Percentiles rank a stretch among this genome's conserved stretches.
phyloP scores from a whole-genome alignment of 2,888 invertebrate genomes.

The Argyresthia goedartella region DNA sequence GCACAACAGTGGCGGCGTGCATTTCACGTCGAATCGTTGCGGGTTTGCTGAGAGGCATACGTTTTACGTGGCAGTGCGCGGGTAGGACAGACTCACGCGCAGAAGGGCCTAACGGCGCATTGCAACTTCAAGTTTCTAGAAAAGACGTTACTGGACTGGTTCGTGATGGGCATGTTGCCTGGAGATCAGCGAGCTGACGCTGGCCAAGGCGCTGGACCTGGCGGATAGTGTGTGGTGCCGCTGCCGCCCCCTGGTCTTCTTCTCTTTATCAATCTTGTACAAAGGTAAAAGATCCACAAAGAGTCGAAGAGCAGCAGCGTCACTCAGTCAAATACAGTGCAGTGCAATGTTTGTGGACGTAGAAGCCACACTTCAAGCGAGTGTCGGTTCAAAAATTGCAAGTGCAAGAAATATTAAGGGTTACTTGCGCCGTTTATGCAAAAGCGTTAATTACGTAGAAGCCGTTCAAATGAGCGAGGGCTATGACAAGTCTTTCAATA shows the following conservation, averaged over 20 bases:
- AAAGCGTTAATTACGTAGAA: conserved; percentile 7
- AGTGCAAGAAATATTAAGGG: conserved; percentile 16
- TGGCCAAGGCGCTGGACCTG: conserved; percentile 6
- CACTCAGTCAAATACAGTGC: not conserved
- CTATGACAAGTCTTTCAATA: conserved; percentile 14
- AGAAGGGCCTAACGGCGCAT: conserved; percentile 8
- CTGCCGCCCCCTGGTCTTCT: not conserved
- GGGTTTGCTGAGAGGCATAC: conserved; percentile 7
- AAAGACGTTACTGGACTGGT: conserved; percentile 6
- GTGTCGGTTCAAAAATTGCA: conserved; percentile 15
- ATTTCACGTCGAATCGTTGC: conserved; percentile 9
- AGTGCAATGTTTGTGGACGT: conserved; percentile 17
- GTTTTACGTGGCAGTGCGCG: conserved; percentile 6
- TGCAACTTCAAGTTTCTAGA: conserved; percentile 7
- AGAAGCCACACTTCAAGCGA: conserved; percentile 14
- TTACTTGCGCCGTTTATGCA: conserved; percentile 15
- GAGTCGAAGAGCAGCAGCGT: not conserved
- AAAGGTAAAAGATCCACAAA: not conserved
- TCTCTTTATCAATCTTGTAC: no score
- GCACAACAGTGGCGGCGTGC: no score
- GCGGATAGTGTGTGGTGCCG: not conserved
- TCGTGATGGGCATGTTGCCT: conserved; percentile 7
- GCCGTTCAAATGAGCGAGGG: conserved; percentile 10
- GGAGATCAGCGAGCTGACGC: conserved; percentile 3
- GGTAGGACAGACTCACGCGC: not conserved